phyloP scores from a whole-genome alignment of 2,888 invertebrate species.

The Poecilus cupreus region DNA sequence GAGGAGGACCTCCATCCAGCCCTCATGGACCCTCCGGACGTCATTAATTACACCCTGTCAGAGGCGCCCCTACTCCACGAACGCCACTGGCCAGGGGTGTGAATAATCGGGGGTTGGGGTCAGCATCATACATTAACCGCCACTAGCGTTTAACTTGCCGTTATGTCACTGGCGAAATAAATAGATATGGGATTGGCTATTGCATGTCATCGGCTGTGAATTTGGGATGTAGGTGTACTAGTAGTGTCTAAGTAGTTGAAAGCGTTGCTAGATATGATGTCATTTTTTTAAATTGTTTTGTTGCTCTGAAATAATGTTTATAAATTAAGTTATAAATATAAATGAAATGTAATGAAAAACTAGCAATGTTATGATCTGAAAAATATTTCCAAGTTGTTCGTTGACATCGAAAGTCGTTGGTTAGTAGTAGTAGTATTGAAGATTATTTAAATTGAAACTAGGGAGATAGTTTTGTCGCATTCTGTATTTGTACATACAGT shows the following conservation, averaged over 20 bases:
- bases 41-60: constrained; percentile 29
- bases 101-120: neutral
- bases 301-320: too few relatives aligned
- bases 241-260: neutral
- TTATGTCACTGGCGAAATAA: neutral
- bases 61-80: neutral
- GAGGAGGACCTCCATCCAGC: neutral
- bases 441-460: too few relatives aligned
- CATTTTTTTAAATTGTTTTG: too few relatives aligned
- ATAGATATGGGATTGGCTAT: neutral
- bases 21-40: constrained; percentile 30
- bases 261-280: too few relatives aligned
- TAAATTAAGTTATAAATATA: too few relatives aligned
- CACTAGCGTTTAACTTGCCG: neutral
- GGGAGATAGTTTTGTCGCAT: too few relatives aligned
- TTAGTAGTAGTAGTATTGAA: too few relatives aligned
- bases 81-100: neutral
- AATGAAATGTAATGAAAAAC: too few relatives aligned
- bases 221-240: neutral
- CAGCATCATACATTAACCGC: neutral
- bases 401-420: too few relatives aligned
- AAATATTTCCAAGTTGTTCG: too few relatives aligned
- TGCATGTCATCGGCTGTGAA: neutral
- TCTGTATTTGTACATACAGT: too few relatives aligned
- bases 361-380: too few relatives aligned